Percentiles rank a stretch among this genome's conserved stretches.
phyloP scores from a whole-genome alignment of 2,888 invertebrate species.

The Ischnura elegans region DNA sequence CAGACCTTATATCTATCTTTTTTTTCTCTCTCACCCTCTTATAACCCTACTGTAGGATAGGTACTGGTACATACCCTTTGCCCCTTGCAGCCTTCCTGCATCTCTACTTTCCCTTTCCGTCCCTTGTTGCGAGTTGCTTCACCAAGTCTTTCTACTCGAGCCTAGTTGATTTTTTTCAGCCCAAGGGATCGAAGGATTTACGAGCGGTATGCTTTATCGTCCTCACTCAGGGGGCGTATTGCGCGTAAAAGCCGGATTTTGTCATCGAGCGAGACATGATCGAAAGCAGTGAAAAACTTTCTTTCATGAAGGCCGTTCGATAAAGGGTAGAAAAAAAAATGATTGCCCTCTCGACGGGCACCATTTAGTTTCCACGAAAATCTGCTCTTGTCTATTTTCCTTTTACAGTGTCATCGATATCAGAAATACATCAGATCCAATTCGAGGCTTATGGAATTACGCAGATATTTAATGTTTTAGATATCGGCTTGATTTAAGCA shows the following conservation, averaged over 20 bases:
- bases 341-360: background rate
- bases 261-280: background rate
- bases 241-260: background rate
- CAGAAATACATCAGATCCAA: background rate
- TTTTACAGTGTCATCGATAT: background rate
- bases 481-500: no score
- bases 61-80: no score
- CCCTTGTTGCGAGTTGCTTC: background rate
- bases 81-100: background rate
- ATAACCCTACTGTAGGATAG: background rate
- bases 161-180: background rate
- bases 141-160: background rate
- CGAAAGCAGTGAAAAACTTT: background rate
- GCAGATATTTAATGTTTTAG: no score
- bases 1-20: conserved; percentile 39
- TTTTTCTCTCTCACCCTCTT: background rate
- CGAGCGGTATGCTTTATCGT: background rate
- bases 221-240: background rate
- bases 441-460: background rate
- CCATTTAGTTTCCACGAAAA: background rate
- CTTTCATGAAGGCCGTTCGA: background rate
- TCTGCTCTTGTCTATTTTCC: background rate
- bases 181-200: background rate
- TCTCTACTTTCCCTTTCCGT: background rate
- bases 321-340: background rate